Percentiles rank a stretch among this genome's conserved stretches.
phyloP scores from a whole-genome alignment of 2,113 vertebrate species.

The Acrocephalus kingi region DNA sequence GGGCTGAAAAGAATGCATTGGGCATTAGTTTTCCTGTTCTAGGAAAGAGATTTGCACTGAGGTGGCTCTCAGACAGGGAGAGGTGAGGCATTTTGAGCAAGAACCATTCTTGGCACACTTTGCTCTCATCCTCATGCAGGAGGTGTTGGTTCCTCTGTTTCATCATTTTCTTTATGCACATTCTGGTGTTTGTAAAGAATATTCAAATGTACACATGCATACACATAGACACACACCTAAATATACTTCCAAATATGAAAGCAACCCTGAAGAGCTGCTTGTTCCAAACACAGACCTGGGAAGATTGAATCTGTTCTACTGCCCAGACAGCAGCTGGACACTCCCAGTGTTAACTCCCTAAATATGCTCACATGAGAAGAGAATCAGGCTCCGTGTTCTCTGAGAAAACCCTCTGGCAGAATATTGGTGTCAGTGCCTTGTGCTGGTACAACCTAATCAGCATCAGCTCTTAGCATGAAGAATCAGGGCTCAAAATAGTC shows the following conservation, averaged over 20 bases:
- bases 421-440: constrained; percentile 34
- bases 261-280: not conserved
- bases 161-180: not conserved
- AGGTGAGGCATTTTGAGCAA: not conserved
- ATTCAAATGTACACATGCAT: not conserved
- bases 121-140: not conserved
- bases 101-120: not conserved
- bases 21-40: not conserved
- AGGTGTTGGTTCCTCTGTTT: not conserved
- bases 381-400: not conserved
- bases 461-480: constrained; percentile 58
- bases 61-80: not conserved
- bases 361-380: not conserved
- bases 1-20: not conserved
- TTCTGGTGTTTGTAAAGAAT: not conserved
- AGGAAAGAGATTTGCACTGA: not conserved
- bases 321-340: not conserved
- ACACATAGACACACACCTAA: not conserved
- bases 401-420: not conserved
- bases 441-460: constrained; percentile 62
- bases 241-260: not conserved
- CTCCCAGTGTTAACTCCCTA: not conserved
- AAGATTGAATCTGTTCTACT: not conserved
- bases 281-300: not conserved
- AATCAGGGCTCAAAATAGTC: constrained; percentile 71